Percentiles rank a stretch among this genome's conserved stretches.
Evolutionary conservation across 2,113 vertebrate species (phyloP).

Genomic region (Myrmophylax atrothorax): DNA sequence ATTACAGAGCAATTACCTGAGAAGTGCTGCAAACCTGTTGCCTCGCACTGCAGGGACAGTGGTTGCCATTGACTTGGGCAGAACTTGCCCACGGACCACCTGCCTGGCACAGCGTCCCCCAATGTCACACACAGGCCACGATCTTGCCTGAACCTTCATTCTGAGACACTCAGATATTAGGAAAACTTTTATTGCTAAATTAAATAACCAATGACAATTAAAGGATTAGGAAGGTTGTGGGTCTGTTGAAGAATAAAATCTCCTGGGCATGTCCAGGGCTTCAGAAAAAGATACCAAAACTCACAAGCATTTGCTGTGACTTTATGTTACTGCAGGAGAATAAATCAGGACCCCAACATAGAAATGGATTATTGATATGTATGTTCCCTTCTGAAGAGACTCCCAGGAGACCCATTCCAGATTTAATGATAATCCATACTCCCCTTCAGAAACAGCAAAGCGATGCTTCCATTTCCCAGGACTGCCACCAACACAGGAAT

Average conservation of each 20-base stretch:
- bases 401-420: constrained; percentile 67
- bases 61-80: not conserved
- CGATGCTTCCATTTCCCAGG: constrained; percentile 50
- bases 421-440: constrained; percentile 74
- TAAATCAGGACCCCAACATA: constrained; percentile 5
- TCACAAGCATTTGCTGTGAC: constrained; percentile 20
- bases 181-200: not conserved
- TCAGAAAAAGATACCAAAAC: not conserved
- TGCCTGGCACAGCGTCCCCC: not conserved
- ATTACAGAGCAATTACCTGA: constrained; percentile 82
- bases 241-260: not conserved
- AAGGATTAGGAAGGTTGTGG: not conserved
- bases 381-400: constrained; percentile 56
- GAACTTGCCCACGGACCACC: not conserved
- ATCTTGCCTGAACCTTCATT: not conserved
- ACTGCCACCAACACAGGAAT: constrained; percentile 23
- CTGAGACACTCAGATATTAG: not conserved
- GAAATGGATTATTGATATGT: constrained; percentile 61
- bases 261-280: not conserved
- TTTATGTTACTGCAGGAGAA: constrained; percentile 54
- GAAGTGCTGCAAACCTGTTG: constrained; percentile 46
- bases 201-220: not conserved
- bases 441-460: constrained; percentile 56
- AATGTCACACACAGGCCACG: not conserved
- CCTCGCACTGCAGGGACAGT: not conserved